A percentile compares a stretch with the other conserved stretches of the same genome.
phyloP scores from a whole-genome alignment of 2,888 invertebrate genomes.

The Nasonia oneida region DNA sequence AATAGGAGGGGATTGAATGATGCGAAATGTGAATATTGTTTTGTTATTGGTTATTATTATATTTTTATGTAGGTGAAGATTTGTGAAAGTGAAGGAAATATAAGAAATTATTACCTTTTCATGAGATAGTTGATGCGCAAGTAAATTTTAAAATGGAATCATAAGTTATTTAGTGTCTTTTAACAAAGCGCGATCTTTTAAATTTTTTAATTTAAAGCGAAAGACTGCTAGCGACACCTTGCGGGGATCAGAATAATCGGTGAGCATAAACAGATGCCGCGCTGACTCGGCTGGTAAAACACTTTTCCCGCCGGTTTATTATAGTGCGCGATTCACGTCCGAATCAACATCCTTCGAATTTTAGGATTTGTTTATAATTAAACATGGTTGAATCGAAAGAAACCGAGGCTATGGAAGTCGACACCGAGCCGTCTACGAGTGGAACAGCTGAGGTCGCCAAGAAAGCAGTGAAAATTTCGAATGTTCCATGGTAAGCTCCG shows the following conservation, averaged over 20 bases:
- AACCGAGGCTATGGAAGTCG: conserved; percentile 70
- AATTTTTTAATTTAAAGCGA: background rate
- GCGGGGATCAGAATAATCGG: background rate
- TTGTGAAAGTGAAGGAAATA: no score
- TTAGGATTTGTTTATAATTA: background rate
- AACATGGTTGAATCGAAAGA: conserved; percentile 67
- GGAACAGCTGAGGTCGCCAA: conserved; percentile 55
- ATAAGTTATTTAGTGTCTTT: no score
- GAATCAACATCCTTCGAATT: background rate
- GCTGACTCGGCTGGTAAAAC: background rate
- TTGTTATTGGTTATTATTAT: no score
- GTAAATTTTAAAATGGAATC: no score
- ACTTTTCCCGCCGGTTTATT: conserved; percentile 41
- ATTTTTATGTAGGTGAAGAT: no score
- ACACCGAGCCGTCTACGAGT: conserved; percentile 71
- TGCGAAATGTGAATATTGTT: no score
- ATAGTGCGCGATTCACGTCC: no score
- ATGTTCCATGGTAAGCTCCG: conserved; percentile 71
- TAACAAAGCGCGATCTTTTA: background rate
- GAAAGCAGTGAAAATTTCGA: conserved; percentile 64
- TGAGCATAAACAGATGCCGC: background rate
- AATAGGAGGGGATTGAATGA: background rate
- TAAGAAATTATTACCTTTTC: no score
- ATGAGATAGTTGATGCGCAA: no score
- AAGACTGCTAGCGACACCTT: background rate